Evolutionary conservation across 92 coral and sea anemone species (phyloP).

Genomic region (Isaurus tuberculatus): DNA sequence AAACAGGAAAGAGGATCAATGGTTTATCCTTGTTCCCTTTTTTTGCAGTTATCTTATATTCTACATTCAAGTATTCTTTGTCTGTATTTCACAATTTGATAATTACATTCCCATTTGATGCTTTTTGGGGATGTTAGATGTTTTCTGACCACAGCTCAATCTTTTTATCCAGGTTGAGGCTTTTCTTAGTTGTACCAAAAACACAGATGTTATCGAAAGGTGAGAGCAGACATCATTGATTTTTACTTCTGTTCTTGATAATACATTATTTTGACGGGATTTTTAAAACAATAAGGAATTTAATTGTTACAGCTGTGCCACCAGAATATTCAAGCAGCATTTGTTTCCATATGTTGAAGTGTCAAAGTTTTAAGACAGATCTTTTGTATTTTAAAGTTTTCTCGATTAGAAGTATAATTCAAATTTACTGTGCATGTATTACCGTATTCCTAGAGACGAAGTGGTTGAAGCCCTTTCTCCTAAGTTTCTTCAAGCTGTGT

Average conservation of each 20-base stretch:
- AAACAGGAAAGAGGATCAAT: too few species aligned
- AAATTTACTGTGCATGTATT: not conserved
- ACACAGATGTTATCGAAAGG: slow-evolving; percentile 68
- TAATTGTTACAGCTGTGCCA: too few species aligned
- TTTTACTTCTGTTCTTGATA: too few species aligned
- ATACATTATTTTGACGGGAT: too few species aligned
- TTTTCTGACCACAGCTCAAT: not conserved
- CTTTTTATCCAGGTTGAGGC: slow-evolving; percentile 63
- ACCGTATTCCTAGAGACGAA: not conserved
- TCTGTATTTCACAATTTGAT: too few species aligned
- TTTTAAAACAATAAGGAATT: not conserved
- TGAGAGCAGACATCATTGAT: not conserved
- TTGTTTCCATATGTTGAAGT: too few species aligned
- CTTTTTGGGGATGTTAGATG: not conserved
- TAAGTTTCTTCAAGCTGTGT: slow-evolving; percentile 31
- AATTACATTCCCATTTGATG: not conserved
- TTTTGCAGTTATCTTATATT: too few species aligned
- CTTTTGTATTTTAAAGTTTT: not conserved
- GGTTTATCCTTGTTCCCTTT: too few species aligned
- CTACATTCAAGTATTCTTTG: too few species aligned
- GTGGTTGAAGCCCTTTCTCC: slow-evolving; percentile 25
- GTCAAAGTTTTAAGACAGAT: too few species aligned
- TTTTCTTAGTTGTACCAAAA: slow-evolving; percentile 69
- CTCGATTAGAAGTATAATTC: not conserved
- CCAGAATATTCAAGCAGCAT: too few species aligned